A percentile compares a stretch with the other conserved stretches of the same genome.
Evolutionary conservation across 2,888 invertebrate species (phyloP).

Genomic region (Drosophila birchii): DNA sequence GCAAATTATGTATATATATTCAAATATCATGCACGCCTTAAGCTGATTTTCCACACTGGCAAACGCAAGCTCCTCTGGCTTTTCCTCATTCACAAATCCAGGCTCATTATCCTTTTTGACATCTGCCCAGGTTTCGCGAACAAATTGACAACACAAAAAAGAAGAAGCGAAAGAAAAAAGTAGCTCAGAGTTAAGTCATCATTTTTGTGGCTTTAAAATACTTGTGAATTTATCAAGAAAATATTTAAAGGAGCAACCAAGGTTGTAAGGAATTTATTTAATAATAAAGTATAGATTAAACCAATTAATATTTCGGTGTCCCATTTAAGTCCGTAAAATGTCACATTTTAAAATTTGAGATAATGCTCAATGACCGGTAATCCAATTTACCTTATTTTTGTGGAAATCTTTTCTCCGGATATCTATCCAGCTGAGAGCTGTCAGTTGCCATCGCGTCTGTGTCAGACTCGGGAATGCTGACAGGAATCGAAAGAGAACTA

Average conservation of each 20-base stretch:
- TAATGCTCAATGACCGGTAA: constrained; percentile 24
- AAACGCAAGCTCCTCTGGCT: constrained; percentile 36
- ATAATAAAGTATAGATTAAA: too few relatives aligned
- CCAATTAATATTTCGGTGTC: neutral
- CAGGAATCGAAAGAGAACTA: constrained; percentile 17
- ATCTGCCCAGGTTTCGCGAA: constrained; percentile 58
- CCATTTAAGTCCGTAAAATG: neutral
- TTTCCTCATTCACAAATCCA: constrained; percentile 19
- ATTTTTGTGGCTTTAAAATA: constrained; percentile 7
- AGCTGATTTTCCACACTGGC: constrained; percentile 66
- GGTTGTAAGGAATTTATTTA: neutral
- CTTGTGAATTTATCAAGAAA: neutral
- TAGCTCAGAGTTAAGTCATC: neutral
- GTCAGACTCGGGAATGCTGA: constrained; percentile 29
- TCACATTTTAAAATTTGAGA: constrained; percentile 9
- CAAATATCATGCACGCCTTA: constrained; percentile 74
- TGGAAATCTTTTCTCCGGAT: constrained; percentile 6
- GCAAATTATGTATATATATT: constrained; percentile 54
- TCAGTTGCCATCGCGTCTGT: constrained; percentile 23
- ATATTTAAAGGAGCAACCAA: neutral
- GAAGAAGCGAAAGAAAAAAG: neutral
- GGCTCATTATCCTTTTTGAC: constrained; percentile 75
- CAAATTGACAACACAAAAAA: constrained; percentile 51
- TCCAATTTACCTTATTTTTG: constrained; percentile 15
- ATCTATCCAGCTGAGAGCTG: constrained; percentile 26